phyloP scores from a whole-genome alignment of 1,140 invertebrate species.

The Teleopsis dalmanni region DNA sequence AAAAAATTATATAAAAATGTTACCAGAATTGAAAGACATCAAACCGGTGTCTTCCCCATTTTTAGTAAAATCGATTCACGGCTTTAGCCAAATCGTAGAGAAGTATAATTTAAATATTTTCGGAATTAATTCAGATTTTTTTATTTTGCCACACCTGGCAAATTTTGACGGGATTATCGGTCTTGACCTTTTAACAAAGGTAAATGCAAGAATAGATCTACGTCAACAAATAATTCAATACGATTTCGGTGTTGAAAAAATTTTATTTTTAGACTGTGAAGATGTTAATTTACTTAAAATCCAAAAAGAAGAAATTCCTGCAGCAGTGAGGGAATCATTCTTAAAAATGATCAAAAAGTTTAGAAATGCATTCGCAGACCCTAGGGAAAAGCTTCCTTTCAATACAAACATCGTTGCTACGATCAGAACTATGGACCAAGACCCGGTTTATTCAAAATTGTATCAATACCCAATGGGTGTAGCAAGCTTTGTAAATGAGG shows the following conservation, averaged over 20 bases:
- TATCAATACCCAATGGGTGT: constrained; percentile 13
- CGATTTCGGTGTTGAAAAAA: not conserved
- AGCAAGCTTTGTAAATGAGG: constrained; percentile 9
- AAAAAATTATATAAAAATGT: constrained; percentile 12
- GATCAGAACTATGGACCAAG: constrained; percentile 6
- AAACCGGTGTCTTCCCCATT: constrained; percentile 11
- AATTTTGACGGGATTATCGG: constrained; percentile 8
- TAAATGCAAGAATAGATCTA: not conserved
- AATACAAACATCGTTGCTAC: constrained; percentile 6
- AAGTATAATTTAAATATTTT: constrained; percentile 10
- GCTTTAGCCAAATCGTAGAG: constrained; percentile 7
- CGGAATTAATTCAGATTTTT: constrained; percentile 1
- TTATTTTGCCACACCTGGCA: not conserved
- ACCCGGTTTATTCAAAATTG: constrained; percentile 7
- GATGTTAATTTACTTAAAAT: constrained; percentile 5
- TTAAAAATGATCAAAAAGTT: not conserved
- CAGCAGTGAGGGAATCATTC: constrained; percentile 2
- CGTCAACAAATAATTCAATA: constrained; percentile 2
- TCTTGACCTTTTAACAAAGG: constrained; percentile 4
- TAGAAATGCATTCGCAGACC: not conserved
- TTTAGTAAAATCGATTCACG: constrained; percentile 12
- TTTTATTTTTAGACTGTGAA: not conserved
- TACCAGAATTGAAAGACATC: constrained; percentile 1
- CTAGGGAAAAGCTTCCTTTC: constrained; percentile 4
- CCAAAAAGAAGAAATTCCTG: not conserved